Conservation (phyloP, 2,797 vertebrate genomes). For the Parotocinclus haroldoi region DNA sequence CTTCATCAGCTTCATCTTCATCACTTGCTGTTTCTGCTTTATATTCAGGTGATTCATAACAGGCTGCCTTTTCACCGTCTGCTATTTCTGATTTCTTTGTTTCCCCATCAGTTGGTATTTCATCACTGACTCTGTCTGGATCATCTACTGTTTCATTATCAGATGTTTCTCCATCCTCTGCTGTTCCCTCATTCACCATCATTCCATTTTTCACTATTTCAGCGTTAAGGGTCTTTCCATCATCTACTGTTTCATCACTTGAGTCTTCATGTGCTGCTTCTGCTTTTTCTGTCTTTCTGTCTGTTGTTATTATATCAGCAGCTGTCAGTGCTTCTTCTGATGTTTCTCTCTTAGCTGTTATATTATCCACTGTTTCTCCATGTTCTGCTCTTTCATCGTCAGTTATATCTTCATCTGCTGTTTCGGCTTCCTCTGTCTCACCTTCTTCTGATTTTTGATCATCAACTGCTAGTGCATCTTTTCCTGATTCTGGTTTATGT, state of each 20-base stretch:
- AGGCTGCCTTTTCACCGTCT: neutral
- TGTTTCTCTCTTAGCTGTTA: neutral
- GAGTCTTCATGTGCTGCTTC: neutral
- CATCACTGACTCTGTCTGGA: accelerated
- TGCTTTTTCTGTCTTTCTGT: neutral
- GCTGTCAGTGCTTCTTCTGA: neutral
- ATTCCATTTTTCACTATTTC: slow-evolving; percentile 10
- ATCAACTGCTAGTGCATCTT: neutral
- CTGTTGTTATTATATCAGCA: neutral
- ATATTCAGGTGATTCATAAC: too few relatives aligned
- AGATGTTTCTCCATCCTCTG: neutral
- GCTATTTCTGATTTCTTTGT: neutral
- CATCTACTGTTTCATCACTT: slow-evolving; percentile 9
- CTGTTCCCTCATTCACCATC: slow-evolving; percentile 1
- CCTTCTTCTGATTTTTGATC: neutral
- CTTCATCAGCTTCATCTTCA: slow-evolving; percentile 17
- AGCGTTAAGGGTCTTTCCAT: neutral
- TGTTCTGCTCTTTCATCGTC: neutral
- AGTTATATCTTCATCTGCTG: slow-evolving; percentile 10
- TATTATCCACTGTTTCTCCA: slow-evolving; percentile 1
- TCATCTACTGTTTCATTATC: neutral
- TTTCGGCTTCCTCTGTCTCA: neutral
- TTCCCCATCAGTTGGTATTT: neutral
- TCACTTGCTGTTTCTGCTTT: neutral
- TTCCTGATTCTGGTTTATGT: neutral